Evolutionary conservation across 2,888 invertebrate genomes (phyloP), one percentile per base, ranked within the genome.

Genomic region (Barypeithes pellucidus): DNA sequence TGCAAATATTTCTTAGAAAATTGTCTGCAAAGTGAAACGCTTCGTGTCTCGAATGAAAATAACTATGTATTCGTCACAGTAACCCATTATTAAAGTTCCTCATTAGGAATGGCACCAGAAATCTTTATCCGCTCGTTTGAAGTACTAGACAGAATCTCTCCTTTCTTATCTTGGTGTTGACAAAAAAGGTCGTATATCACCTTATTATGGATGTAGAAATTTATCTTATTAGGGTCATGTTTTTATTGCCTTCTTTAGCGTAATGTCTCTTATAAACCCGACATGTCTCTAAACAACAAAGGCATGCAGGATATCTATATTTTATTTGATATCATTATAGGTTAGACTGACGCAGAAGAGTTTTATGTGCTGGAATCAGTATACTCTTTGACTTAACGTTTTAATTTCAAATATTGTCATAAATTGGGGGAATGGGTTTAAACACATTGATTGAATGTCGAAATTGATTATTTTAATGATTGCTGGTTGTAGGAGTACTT

Each of bases 61-160:
- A 57, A 14, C 54, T 54, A 54, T 4, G n/a, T 9, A 29, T 33
- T 57, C 14, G 33, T 57, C 33, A 57, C 54, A 57, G 3, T 54
- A 18, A 14, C 54, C 16, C 54, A 57, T 57, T 33, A 33, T 12
- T 11, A 8, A 16, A 33, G 33, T 33, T 33, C 33, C 54, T 57
- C 24, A 57, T 57, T 57, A 57, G 54, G 54, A 33, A 57, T 57
- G 54, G 54, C 54, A 57, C 54, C 54, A 57, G 54, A 57, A 57
- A 57, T 57, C 54, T 33, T 16, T 33, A 33, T 57, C 16, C 54
- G 29, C 33, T 57, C 33, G 16, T 54, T 54, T 57, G 54, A 33
- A 57, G 33, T 57, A 33, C 24, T 24, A 52, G 52, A 52, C 52
- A 29, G 24, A n/a, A 52, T 57, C 8, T 57, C 33, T 33, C 16